These are phyloP conservation scores for Erebia palarica DNA, from an alignment of 2,888 invertebrate genomes.

Conservation along the genomic window DNA sequence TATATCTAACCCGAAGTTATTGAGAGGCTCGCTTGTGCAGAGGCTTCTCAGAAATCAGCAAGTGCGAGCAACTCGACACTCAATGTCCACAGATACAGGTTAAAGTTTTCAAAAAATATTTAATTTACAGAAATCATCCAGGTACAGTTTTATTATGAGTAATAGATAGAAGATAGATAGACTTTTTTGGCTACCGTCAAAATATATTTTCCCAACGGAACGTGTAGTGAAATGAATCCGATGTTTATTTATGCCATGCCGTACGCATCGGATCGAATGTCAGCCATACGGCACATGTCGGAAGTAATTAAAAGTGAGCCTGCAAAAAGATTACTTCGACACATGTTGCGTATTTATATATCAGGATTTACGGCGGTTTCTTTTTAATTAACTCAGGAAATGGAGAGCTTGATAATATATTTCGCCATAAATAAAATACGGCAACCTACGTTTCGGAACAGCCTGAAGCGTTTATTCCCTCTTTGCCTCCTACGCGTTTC, in stretches of 20 bases:
- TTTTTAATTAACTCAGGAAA: not conserved
- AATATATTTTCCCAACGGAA: not conserved
- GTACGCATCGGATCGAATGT: constrained; percentile 2
- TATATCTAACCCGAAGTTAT: no score
- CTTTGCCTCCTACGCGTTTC: no score
- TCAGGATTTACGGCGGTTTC: not conserved
- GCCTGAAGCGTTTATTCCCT: no score
- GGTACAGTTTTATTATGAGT: no score
- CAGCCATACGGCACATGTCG: not conserved
- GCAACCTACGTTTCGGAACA: not conserved
- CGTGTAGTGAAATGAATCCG: not conserved
- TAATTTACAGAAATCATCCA: no score
- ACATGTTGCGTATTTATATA: constrained; percentile 1
- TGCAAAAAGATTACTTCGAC: constrained; percentile 8
- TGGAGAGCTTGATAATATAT: not conserved
- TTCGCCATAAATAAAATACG: not conserved
- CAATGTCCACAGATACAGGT: no score
- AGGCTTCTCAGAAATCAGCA: no score
- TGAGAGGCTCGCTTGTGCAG: no score
- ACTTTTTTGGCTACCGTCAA: not conserved
- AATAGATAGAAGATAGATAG: not conserved
- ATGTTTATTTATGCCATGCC: constrained; percentile 7
- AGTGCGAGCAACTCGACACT: no score
- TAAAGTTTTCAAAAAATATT: no score
- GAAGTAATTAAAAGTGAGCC: constrained; percentile 12